These are phyloP conservation scores for Drosophila ironensis DNA, from an alignment of 1,140 invertebrate genomes.

Conservation along the genomic window DNA sequence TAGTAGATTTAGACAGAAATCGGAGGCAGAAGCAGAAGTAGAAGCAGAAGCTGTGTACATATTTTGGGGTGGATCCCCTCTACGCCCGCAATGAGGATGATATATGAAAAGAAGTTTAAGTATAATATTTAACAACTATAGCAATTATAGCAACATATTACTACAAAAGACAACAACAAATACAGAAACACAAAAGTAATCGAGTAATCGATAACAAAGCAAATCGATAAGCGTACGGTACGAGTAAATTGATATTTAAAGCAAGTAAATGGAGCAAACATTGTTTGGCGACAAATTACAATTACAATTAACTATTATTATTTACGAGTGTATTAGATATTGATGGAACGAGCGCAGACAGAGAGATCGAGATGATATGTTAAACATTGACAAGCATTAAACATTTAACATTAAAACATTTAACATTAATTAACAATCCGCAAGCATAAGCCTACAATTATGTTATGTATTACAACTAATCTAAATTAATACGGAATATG, in stretches of 20 bases:
- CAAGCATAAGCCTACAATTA: constrained; percentile 56
- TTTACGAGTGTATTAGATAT: constrained; percentile 51
- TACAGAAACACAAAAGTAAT: not conserved
- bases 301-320: constrained; percentile 51
- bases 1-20: constrained; percentile 42
- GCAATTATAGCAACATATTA: constrained; percentile 73
- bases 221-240: constrained; percentile 50
- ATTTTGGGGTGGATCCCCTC: constrained; percentile 1
- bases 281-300: constrained; percentile 40
- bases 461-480: constrained; percentile 60
- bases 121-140: constrained; percentile 72
- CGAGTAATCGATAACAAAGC: too few relatives aligned
- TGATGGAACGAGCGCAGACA: constrained; percentile 2
- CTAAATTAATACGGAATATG: constrained; percentile 55
- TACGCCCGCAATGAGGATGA: not conserved
- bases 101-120: constrained; percentile 36
- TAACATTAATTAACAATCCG: constrained; percentile 55
- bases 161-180: constrained; percentile 22
- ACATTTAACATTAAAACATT: constrained; percentile 55
- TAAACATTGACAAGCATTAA: constrained; percentile 52
- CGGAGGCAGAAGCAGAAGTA: too few relatives aligned
- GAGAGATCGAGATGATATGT: constrained; percentile 18
- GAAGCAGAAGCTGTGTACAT: constrained; percentile 26
- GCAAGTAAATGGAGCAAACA: constrained; percentile 39
- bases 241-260: constrained; percentile 59